A percentile compares a stretch with the other conserved stretches of the same genome.
These are phyloP conservation scores for Thymelicus sylvestris DNA, from an alignment of 2,888 invertebrate species.

Conservation along the genomic window DNA sequence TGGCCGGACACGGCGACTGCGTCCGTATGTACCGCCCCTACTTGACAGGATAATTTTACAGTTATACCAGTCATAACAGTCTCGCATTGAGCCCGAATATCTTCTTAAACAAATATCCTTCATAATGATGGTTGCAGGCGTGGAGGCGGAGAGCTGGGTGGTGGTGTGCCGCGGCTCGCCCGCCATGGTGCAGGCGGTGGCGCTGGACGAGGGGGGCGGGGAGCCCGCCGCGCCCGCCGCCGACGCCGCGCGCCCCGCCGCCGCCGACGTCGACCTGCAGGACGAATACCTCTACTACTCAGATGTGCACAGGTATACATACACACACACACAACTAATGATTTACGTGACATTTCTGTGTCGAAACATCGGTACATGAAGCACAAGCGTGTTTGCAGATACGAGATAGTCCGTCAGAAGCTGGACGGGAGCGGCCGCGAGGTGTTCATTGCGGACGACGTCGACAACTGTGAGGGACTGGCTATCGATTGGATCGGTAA, in stretches of 20 bases:
- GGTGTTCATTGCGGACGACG: constrained; percentile 83
- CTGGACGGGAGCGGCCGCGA: constrained; percentile 85
- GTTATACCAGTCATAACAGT: too few relatives aligned
- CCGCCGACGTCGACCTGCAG: constrained; percentile 88
- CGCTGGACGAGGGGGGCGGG: constrained; percentile 73
- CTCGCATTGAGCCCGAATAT: too few relatives aligned
- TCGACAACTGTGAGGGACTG: constrained; percentile 89
- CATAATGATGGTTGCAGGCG: constrained; percentile 64
- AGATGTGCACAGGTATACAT: constrained; percentile 64
- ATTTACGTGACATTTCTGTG: too few relatives aligned
- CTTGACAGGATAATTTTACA: too few relatives aligned
- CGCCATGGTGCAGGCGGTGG: constrained; percentile 88
- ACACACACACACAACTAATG: too few relatives aligned
- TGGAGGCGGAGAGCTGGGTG: constrained; percentile 86
- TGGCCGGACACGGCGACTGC: constrained; percentile 85
- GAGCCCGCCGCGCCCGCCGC: constrained; percentile 90
- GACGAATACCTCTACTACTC: constrained; percentile 87
- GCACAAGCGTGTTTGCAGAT: constrained; percentile 56
- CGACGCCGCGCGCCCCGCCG: constrained; percentile 86
- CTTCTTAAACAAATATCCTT: too few relatives aligned
- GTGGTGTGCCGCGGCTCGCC: constrained; percentile 80
- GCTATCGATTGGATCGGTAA: constrained; percentile 93
- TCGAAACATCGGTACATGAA: too few relatives aligned
- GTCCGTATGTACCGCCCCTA: constrained; percentile 71
- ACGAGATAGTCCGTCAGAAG: constrained; percentile 86